These are phyloP conservation scores for Microcebus griseorufus DNA, from an alignment of 2,113 vertebrate genomes.

Conservation along the genomic window DNA sequence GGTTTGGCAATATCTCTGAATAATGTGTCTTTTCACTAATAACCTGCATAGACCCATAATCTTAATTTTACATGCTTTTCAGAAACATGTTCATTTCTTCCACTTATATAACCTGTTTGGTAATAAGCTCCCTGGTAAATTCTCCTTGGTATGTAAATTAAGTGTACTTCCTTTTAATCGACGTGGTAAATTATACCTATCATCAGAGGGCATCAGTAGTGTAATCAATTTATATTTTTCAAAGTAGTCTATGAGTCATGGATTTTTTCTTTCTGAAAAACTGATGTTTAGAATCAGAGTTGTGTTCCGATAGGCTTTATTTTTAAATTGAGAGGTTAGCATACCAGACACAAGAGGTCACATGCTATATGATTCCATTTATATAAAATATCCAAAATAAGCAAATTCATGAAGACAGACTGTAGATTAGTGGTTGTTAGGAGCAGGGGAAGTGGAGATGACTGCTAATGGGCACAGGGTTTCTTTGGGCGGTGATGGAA, in stretches of 20 bases:
- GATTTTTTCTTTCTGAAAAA: slow-evolving; percentile 5
- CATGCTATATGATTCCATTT: background rate
- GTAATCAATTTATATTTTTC: slow-evolving; percentile 43
- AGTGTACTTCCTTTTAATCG: background rate
- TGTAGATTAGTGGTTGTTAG: too few relatives aligned
- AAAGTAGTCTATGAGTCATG: slow-evolving; percentile 10
- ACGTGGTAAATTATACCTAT: background rate
- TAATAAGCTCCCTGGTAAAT: background rate
- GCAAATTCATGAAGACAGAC: background rate
- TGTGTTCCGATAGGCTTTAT: slow-evolving; percentile 56
- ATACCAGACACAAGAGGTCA: background rate
- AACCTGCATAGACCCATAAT: background rate
- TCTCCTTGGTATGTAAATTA: background rate
- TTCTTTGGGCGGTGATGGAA: background rate
- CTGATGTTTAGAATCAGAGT: background rate
- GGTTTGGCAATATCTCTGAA: background rate
- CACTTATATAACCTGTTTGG: background rate
- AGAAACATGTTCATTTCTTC: background rate
- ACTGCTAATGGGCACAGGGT: fast-evolving
- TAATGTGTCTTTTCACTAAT: background rate
- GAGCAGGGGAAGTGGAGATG: fast-evolving
- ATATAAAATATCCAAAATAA: background rate
- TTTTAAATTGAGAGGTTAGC: background rate
- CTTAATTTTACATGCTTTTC: background rate
- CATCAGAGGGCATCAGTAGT: background rate